Percentiles rank a stretch among this genome's conserved stretches.
Conservation (phyloP, 2,113 vertebrate genomes). For the Rhabdomys dilectus region DNA sequence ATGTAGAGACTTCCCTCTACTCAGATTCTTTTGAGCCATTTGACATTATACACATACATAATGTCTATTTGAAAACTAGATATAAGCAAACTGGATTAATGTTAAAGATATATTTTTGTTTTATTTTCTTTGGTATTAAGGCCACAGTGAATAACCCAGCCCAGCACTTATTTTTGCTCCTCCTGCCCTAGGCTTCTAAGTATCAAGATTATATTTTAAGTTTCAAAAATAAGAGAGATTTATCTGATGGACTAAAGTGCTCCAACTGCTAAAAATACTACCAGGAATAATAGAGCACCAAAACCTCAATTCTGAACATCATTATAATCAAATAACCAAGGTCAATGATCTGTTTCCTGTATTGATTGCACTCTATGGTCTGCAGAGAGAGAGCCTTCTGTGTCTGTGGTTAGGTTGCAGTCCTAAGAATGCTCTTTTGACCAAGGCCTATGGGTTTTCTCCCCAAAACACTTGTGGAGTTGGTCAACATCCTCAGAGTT, state of each 20-base stretch:
- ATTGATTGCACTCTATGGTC: background rate
- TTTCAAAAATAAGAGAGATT: background rate
- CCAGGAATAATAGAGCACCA: background rate
- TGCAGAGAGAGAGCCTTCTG: background rate
- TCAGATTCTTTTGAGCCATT: background rate
- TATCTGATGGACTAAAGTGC: background rate
- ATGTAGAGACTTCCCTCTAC: no score
- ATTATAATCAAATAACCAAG: background rate
- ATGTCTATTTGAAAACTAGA: background rate
- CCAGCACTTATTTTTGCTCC: background rate
- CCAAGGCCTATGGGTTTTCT: background rate
- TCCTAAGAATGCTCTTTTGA: background rate
- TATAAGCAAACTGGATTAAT: background rate
- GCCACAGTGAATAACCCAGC: background rate
- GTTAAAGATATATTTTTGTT: background rate
- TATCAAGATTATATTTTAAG: background rate
- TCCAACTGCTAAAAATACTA: background rate
- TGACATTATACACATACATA: background rate
- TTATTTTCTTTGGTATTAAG: background rate
- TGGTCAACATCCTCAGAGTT: background rate
- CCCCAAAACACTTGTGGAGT: background rate
- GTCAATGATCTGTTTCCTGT: background rate
- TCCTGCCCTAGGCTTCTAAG: background rate
- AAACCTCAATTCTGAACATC: background rate
- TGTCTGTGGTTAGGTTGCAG: background rate